Conservation (phyloP, 2,888 invertebrate genomes). For the Erebia palarica region DNA sequence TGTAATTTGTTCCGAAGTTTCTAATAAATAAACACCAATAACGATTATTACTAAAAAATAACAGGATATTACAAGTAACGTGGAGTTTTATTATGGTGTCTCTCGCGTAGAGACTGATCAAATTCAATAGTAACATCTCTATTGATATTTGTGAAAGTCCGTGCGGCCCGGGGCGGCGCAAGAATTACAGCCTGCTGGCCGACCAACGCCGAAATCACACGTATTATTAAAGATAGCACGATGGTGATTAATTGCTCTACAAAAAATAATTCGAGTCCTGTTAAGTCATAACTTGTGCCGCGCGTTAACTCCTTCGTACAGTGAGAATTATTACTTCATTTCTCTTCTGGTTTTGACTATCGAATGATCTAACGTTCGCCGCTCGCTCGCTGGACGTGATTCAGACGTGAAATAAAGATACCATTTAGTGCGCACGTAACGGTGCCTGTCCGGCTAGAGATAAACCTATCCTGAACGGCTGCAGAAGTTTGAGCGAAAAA, state of each 20-base stretch:
- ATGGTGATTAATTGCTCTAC: constrained; percentile 74
- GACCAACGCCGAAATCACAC: constrained; percentile 70
- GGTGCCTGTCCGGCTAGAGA: constrained; percentile 57
- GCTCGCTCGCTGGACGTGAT: constrained; percentile 57
- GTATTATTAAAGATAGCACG: constrained; percentile 71
- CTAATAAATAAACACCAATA: constrained; percentile 83
- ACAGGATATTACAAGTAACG: constrained; percentile 76
- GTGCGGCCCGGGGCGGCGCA: constrained; percentile 65
- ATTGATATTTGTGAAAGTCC: constrained; percentile 78
- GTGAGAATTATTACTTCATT: constrained; percentile 69
- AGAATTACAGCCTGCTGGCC: constrained; percentile 73
- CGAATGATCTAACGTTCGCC: constrained; percentile 53
- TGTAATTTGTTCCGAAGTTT: constrained; percentile 78
- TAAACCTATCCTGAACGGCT: constrained; percentile 57
- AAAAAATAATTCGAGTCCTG: constrained; percentile 71
- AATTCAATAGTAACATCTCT: constrained; percentile 77
- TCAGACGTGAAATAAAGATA: constrained; percentile 70
- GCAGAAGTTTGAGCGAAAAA: constrained; percentile 66
- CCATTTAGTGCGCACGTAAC: constrained; percentile 60
- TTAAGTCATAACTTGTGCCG: constrained; percentile 61
- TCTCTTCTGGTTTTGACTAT: constrained; percentile 54
- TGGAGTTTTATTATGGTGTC: constrained; percentile 71
- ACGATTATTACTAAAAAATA: constrained; percentile 81
- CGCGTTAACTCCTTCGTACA: constrained; percentile 66
- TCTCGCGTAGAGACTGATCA: constrained; percentile 63